Base-by-base conservation (phyloP, 2,113 vertebrate genomes). In the Festucalex cinctus region DNA sequence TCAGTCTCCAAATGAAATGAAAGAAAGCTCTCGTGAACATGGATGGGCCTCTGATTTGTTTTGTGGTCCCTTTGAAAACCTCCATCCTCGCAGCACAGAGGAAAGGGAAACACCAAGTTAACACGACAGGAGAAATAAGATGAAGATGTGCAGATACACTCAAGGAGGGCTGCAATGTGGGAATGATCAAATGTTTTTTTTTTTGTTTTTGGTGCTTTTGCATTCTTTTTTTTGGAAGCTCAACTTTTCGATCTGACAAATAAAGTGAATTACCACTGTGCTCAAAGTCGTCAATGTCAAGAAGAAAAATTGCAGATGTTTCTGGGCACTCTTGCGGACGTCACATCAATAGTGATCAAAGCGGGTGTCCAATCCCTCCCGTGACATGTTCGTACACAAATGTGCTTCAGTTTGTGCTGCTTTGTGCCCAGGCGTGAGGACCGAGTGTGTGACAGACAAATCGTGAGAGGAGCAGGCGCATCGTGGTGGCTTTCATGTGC, bases 31-130 rank as follows among this genome's bases (percentile, higher is more conserved):
- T 77, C 22, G 66, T 46, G 76, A 70, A 9, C 75, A 78, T 62
- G 79, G 79, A 82, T 39, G 83, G 79, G 74, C 81, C 86, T 88
- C 86, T 82, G 84, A 87, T 91, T 88, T 84, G 81, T 80, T 86
- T 77, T 88, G 90, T 79, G 88, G 89, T 90, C 73, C 74, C 76
- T 92, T 90, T 90, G 86, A 89, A 88, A 86, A 57, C 68, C 51
- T 71, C 79, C 77, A 81, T 84, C 79, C 76, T 56, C 83, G 72
- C 71, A 85, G 66, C 68, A 44, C 73, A 70, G 79, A 28, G 54
- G 68, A 71, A 63, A 78, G 77, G 78, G 58, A 68, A 73, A 82
- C 82, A 68, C 71, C 12, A 46, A 79, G 77, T 74, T 70, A 80
- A 77, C 82, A 81, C 73, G 76, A 84, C 74, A 71, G 73, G 67